A percentile compares a stretch with the other conserved stretches of the same genome.
Conservation (phyloP, 2,888 invertebrate genomes). For the Pandemis heparana region DNA sequence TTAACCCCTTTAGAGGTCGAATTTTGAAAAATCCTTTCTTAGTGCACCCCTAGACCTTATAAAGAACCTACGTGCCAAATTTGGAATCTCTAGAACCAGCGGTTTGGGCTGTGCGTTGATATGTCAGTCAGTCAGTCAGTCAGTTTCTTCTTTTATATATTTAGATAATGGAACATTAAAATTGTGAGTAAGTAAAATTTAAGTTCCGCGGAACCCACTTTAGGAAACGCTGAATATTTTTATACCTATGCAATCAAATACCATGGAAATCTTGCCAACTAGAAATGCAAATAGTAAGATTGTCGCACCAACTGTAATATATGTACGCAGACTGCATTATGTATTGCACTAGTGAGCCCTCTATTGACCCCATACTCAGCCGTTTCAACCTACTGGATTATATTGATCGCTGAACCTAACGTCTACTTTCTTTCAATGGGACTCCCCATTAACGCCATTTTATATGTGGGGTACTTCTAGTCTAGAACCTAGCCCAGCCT, state of each 20-base stretch:
- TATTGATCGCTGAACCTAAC: slow-evolving; percentile 12
- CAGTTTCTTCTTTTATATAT: too few species aligned
- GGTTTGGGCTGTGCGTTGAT: too few species aligned
- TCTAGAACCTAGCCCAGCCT: neutral
- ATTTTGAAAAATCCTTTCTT: too few species aligned
- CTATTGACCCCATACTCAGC: neutral
- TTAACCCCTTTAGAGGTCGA: too few species aligned
- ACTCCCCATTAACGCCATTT: neutral
- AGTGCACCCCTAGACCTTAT: too few species aligned
- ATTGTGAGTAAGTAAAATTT: too few species aligned
- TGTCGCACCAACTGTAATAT: neutral
- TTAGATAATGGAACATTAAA: too few species aligned
- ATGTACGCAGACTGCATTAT: neutral
- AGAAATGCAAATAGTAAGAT: slow-evolving; percentile 4
- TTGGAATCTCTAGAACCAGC: too few species aligned
- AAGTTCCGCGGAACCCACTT: too few species aligned
- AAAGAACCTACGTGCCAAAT: too few species aligned
- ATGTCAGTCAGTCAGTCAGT: too few species aligned
- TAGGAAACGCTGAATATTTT: too few species aligned
- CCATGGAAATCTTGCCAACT: neutral
- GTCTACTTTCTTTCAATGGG: slow-evolving; percentile 2
- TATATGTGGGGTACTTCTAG: neutral
- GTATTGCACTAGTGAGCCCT: neutral
- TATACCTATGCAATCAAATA: slow-evolving; percentile 5
- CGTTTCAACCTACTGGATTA: neutral